Conservation (phyloP, 2,888 invertebrate species). For the Conops quadrifasciatus region DNA sequence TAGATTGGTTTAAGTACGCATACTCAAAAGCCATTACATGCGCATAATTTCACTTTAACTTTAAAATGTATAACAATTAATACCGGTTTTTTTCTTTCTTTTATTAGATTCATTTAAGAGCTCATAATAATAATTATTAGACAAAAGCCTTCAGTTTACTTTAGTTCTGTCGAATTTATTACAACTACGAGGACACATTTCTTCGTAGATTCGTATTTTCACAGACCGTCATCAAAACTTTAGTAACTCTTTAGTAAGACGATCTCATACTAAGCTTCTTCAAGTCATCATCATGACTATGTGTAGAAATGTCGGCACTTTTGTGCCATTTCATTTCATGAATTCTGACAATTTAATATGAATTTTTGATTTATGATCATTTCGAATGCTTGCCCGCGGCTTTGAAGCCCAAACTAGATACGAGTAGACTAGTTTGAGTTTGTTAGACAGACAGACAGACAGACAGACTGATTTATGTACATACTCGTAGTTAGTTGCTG, state of each 20-base stretch:
- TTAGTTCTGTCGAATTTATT: slow-evolving; percentile 4
- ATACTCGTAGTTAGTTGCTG: background rate
- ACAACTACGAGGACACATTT: background rate
- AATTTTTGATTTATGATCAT: slow-evolving; percentile 11
- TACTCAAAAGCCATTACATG: background rate
- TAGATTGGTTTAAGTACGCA: no score
- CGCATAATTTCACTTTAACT: background rate
- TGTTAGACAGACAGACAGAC: no score
- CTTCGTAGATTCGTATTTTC: background rate
- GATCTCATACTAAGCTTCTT: no score
- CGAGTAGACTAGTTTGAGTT: no score
- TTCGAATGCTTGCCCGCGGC: background rate
- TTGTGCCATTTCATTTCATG: background rate
- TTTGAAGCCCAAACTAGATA: no score
- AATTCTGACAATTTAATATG: background rate
- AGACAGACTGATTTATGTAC: no score
- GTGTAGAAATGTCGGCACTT: no score
- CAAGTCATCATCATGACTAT: no score
- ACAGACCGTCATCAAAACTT: background rate
- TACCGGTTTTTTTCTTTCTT: background rate
- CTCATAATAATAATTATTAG: slow-evolving; percentile 14
- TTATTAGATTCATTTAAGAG: slow-evolving; percentile 22
- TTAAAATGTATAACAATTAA: slow-evolving; percentile 12
- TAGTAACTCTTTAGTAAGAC: no score
- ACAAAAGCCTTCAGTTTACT: slow-evolving; percentile 8